A percentile compares a stretch with the other conserved stretches of the same genome.
phyloP scores from a whole-genome alignment of 2,113 vertebrate species.

The Pongo abelii region DNA sequence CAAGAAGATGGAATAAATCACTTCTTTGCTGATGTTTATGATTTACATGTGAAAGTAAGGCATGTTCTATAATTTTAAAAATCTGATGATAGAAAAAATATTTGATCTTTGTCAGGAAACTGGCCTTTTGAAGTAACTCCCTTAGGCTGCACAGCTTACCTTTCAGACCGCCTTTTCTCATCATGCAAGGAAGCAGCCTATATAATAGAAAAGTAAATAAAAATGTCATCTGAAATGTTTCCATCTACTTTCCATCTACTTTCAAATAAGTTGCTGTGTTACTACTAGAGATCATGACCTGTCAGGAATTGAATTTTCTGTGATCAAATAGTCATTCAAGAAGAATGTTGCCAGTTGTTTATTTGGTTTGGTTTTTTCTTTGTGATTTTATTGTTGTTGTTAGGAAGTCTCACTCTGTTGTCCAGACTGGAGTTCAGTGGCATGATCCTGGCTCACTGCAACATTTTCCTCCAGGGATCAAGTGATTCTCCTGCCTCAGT shows the following conservation, averaged over 20 bases:
- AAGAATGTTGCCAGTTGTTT: not conserved
- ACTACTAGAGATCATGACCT: not conserved
- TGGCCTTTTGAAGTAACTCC: not conserved
- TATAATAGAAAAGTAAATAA: not conserved
- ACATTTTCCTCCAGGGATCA: too few relatives aligned
- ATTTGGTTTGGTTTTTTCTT: too few relatives aligned
- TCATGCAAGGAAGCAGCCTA: not conserved
- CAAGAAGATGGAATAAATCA: constrained; percentile 99
- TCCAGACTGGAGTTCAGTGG: too few relatives aligned
- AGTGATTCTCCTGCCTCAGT: too few relatives aligned
- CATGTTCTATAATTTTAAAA: constrained; percentile 82
- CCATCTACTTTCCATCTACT: not conserved
- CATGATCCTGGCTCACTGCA: too few relatives aligned
- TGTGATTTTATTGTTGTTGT: too few relatives aligned
- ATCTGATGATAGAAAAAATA: not conserved
- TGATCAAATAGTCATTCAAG: not conserved
- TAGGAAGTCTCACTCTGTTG: too few relatives aligned
- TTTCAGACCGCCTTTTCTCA: not conserved
- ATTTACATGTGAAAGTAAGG: constrained; percentile 99
- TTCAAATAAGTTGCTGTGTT: not conserved
- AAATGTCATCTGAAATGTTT: constrained; percentile 19
- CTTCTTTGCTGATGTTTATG: constrained; percentile 98
- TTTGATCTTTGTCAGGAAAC: not conserved
- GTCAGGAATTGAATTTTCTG: not conserved
- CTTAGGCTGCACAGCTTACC: not conserved